Conservation (phyloP, 2,113 vertebrate genomes). For the Dasyurus viverrinus region DNA sequence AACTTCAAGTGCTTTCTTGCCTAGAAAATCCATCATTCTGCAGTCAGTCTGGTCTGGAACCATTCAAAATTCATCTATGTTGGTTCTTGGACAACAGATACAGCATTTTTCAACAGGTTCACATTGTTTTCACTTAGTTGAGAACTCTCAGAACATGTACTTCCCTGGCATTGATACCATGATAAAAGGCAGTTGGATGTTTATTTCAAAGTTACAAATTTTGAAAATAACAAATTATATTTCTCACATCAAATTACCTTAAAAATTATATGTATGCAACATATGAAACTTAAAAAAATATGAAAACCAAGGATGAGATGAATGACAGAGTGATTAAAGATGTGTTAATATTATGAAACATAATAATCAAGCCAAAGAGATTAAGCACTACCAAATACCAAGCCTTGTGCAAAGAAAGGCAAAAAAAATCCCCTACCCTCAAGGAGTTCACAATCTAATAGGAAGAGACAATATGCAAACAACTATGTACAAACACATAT, state of each 20-base stretch:
- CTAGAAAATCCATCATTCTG: neutral
- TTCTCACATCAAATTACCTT: neutral
- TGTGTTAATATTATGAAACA: neutral
- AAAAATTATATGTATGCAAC: neutral
- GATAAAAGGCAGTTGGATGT: neutral
- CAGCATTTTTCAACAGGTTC: neutral
- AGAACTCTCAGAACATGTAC: neutral
- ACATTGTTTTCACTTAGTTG: neutral
- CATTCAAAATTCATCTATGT: neutral
- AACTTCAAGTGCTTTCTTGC: neutral
- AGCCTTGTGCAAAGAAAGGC: neutral
- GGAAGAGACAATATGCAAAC: neutral
- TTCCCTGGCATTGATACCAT: neutral
- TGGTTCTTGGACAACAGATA: neutral
- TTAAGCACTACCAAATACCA: neutral
- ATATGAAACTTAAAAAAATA: neutral
- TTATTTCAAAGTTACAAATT: neutral
- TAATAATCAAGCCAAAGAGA: neutral
- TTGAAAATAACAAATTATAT: neutral
- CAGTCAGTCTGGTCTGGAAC: neutral
- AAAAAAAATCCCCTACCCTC: neutral
- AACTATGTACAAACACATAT: neutral
- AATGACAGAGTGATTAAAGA: neutral
- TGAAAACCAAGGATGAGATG: neutral
- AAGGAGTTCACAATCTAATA: neutral